Percentiles rank a stretch among this genome's conserved stretches.
Evolutionary conservation across 1,140 invertebrate species (phyloP).

Genomic region (Diorhabda elongata): DNA sequence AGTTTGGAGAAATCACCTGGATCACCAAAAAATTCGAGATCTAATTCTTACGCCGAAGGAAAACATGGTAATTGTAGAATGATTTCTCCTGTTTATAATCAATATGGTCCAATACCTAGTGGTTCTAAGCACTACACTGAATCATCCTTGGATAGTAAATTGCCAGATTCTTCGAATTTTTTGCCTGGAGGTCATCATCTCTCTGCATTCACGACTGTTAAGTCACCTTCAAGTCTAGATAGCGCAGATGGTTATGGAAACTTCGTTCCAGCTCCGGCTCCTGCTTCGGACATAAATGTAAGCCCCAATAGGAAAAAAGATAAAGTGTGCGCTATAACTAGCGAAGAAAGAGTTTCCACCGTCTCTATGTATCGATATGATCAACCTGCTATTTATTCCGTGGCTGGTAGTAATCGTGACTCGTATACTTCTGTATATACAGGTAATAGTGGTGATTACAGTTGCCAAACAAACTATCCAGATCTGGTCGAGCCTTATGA

Average conservation of each 20-base stretch:
- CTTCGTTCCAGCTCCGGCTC: constrained; percentile 52
- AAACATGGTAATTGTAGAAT: constrained; percentile 25
- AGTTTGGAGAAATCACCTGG: constrained; percentile 78
- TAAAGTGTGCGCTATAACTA: constrained; percentile 16
- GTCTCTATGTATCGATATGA: constrained; percentile 56
- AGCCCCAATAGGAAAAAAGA: constrained; percentile 42
- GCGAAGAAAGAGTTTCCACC: constrained; percentile 25
- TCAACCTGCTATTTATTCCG: constrained; percentile 68
- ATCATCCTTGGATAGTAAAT: constrained; percentile 40
- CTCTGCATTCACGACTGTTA: constrained; percentile 51
- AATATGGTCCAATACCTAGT: constrained; percentile 13
- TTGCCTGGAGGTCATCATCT: constrained; percentile 49
- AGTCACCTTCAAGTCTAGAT: constrained; percentile 47
- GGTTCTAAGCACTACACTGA: constrained; percentile 33
- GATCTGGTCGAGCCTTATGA: constrained; percentile 66
- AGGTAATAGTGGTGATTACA: constrained; percentile 56
- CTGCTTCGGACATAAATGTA: constrained; percentile 47
- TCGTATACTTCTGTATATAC: constrained; percentile 68
- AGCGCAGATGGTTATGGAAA: constrained; percentile 46
- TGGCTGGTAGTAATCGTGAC: constrained; percentile 65
- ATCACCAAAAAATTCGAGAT: constrained; percentile 54
- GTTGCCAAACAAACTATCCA: constrained; percentile 60
- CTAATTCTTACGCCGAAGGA: constrained; percentile 29
- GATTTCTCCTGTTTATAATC: constrained; percentile 19
- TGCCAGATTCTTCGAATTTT: constrained; percentile 46